Conservation (phyloP, 2,888 invertebrate species). For the Ophioninae sp. region DNA sequence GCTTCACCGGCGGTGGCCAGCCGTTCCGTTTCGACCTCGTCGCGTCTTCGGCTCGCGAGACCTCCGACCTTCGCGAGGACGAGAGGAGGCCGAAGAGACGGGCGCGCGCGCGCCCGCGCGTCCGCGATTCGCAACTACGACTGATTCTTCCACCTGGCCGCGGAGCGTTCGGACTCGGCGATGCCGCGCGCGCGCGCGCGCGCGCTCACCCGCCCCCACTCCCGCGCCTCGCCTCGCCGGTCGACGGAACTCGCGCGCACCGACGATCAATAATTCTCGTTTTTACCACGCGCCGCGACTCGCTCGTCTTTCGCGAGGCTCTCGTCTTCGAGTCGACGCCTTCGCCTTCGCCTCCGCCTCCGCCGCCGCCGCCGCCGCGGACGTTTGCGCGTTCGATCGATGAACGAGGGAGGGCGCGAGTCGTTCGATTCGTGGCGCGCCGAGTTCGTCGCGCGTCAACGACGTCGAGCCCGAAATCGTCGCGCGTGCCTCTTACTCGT, state of each 20-base stretch:
- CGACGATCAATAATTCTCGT: constrained; percentile 57
- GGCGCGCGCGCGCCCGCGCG: neutral
- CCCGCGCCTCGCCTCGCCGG: constrained; percentile 1
- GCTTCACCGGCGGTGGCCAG: neutral
- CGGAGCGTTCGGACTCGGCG: neutral
- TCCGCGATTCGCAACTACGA: constrained; percentile 9
- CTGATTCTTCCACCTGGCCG: constrained; percentile 24
- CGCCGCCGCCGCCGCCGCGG: neutral
- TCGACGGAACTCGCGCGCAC: constrained; percentile 48
- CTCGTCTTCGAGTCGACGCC: neutral
- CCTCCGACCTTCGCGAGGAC: too few relatives aligned
- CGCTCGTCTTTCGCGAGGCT: constrained; percentile 21
- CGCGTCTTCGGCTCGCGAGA: neutral
- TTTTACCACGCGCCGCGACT: constrained; percentile 4
- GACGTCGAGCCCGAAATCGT: too few relatives aligned
- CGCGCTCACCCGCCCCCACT: constrained; percentile 51
- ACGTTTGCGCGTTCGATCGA: neutral
- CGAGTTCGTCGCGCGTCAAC: too few relatives aligned
- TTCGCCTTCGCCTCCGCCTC: neutral
- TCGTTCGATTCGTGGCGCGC: too few relatives aligned
- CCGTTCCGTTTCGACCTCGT: neutral
- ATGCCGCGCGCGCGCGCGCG: neutral
- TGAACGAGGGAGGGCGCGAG: too few relatives aligned
- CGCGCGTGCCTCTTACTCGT: too few relatives aligned
- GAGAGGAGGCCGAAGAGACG: neutral